These are phyloP conservation scores for Steinernema khuongi DNA, from an alignment of 1,140 invertebrate genomes.

Conservation along the genomic window DNA sequence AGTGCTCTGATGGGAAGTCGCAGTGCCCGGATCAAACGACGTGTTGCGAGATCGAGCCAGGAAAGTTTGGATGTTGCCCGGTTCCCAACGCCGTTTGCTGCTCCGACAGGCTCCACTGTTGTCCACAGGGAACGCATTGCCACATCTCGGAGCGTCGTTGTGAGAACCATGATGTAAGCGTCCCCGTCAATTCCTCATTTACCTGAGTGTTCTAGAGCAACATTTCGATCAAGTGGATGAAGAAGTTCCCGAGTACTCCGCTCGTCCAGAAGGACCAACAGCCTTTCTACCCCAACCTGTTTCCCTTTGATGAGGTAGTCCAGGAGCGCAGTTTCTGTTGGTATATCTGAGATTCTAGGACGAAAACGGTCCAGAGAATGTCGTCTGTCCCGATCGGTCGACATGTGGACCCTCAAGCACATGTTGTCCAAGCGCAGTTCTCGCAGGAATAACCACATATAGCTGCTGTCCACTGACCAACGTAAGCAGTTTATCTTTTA, in stretches of 20 bases:
- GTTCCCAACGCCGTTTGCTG: conserved; percentile 58
- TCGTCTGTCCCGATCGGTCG: background rate
- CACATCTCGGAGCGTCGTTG: conserved; percentile 24
- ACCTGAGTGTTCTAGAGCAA: background rate
- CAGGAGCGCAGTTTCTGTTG: background rate
- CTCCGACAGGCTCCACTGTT: conserved; percentile 53
- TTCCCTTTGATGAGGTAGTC: background rate
- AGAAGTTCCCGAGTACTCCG: conserved; percentile 24
- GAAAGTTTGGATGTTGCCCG: conserved; percentile 60
- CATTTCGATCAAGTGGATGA: conserved; percentile 9
- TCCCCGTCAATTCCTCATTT: background rate
- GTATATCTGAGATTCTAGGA: background rate
- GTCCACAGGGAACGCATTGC: conserved; percentile 44
- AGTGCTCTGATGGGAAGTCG: conserved; percentile 28
- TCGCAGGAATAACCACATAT: background rate
- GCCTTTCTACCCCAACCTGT: background rate
- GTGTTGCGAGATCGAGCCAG: conserved; percentile 58
- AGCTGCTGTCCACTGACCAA: conserved; percentile 30
- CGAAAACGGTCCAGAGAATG: conserved; percentile 9
- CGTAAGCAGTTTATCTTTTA: conserved; percentile 17
- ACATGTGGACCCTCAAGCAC: conserved; percentile 21
- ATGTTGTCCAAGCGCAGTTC: conserved; percentile 2
- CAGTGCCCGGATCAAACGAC: conserved; percentile 59
- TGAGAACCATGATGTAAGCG: conserved; percentile 7
- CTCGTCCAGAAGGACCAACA: background rate